A percentile compares a stretch with the other conserved stretches of the same genome.
Conservation (phyloP, 2,888 invertebrate genomes). For the Pyrrhosoma nymphula region DNA sequence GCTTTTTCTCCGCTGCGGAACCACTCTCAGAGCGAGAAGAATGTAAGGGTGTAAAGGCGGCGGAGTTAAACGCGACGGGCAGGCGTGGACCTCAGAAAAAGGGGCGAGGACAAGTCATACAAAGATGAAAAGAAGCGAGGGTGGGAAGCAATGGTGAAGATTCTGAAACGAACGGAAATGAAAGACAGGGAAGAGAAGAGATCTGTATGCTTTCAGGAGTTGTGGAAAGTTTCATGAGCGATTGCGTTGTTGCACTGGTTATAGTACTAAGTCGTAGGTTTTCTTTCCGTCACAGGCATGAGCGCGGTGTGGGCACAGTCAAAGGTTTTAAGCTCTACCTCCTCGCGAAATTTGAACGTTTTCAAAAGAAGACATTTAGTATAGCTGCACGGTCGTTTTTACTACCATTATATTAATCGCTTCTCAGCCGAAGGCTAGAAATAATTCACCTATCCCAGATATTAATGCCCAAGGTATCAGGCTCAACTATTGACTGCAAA, state of each 20-base stretch:
- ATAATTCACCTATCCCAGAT: too few relatives aligned
- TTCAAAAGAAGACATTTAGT: background rate
- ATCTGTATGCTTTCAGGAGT: background rate
- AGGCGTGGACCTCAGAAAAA: background rate
- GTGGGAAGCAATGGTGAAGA: background rate
- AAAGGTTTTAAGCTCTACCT: too few relatives aligned
- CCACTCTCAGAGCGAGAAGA: background rate
- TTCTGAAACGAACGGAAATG: background rate
- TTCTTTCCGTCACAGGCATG: too few relatives aligned
- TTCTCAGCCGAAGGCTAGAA: too few relatives aligned
- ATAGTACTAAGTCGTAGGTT: too few relatives aligned
- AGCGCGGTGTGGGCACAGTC: too few relatives aligned
- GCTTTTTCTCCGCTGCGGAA: background rate
- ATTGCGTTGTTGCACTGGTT: background rate
- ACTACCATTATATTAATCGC: too few relatives aligned
- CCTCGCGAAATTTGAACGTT: too few relatives aligned
- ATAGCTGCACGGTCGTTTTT: too few relatives aligned
- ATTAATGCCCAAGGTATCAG: too few relatives aligned
- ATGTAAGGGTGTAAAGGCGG: background rate
- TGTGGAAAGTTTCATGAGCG: background rate
- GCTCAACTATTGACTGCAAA: too few relatives aligned
- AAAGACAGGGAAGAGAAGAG: background rate
- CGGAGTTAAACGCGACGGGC: background rate
- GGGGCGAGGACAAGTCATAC: background rate
- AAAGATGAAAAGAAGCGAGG: slow-evolving; percentile 2